Evolutionary conservation across 2,797 vertebrate genomes (phyloP).

Genomic region (Tinamus major): DNA sequence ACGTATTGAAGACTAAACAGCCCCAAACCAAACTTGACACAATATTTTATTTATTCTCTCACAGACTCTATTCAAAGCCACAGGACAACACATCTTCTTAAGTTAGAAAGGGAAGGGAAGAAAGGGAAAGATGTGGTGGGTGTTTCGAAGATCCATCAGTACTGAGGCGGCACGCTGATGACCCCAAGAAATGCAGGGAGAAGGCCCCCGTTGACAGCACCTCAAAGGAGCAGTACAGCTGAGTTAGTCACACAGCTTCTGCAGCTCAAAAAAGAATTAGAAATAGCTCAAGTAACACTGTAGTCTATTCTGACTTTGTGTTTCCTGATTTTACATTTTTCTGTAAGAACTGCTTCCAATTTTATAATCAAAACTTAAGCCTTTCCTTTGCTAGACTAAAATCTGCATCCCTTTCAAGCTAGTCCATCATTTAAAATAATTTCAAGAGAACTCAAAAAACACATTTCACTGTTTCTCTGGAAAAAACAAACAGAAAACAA

Average conservation of each 20-base stretch:
- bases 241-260: not conserved
- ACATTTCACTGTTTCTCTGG: not conserved
- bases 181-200: not conserved
- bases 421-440: not conserved
- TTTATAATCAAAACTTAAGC: not conserved
- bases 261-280: not conserved
- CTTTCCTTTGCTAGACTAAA: not conserved
- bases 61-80: not conserved
- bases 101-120: not conserved
- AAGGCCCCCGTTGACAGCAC: not conserved
- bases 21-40: slow-evolving; percentile 1
- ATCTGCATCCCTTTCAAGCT: not conserved
- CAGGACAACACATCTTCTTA: not conserved
- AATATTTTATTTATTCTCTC: slow-evolving; percentile 11
- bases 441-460: not conserved
- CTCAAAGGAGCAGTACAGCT: not conserved
- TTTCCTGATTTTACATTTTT: not conserved
- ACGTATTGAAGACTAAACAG: not conserved
- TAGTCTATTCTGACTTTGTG: not conserved
- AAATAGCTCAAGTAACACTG: not conserved
- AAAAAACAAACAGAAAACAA: not conserved
- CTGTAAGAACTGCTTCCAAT: not conserved
- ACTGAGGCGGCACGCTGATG: not conserved
- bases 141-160: not conserved
- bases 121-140: not conserved